Evolutionary conservation across 2,888 invertebrate species (phyloP), one percentile per base, ranked within the genome.

Genomic region (Steromphala cineraria): DNA sequence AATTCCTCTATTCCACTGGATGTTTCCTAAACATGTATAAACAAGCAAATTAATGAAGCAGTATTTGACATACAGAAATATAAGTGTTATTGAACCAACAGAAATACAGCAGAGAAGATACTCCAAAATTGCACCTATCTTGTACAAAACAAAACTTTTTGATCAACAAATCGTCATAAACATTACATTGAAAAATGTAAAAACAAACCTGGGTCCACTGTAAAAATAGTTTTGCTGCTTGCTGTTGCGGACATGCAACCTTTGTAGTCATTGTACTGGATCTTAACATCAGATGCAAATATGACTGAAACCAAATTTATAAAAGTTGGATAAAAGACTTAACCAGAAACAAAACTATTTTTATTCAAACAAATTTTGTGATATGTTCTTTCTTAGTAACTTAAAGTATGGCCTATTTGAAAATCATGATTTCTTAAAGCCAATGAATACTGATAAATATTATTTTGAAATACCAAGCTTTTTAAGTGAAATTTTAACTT

Each of bases 211-310:
- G 93, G 93, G 84, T 93, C 91, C 5, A 90, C 81, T 17, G 90
- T 92, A 56, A 93, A 84, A 36, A 93, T 89, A 28, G 92, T 92
- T 82, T 92, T 91, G 3, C 90, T 89, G 74, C 89, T 89, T 28
- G 92, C 90, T 40, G 91, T 89, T 19, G 91, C 91, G n/a, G 89
- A 84, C 92, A 93, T 92, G n/a, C 85, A 81, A 21, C 91, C 90
- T 81, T 88, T 87, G 83, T 85, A 93, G 52, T 90, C 88, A 85
- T 92, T 91, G 87, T 88, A 91, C 21, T 84, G 87, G 74, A 92
- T 90, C 80, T 89, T 87, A 0, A 91, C 90, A 89, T 92, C 93
- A 80, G 90, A 89, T 53, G 87, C 88, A 87, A 91, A 92, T 46
- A 93, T 53, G 21, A 93, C 93, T 93, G 86, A 67, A 88, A 81